These are phyloP conservation scores for Leiothrix lutea DNA, from an alignment of 2,113 vertebrate species.

Conservation along the genomic window DNA sequence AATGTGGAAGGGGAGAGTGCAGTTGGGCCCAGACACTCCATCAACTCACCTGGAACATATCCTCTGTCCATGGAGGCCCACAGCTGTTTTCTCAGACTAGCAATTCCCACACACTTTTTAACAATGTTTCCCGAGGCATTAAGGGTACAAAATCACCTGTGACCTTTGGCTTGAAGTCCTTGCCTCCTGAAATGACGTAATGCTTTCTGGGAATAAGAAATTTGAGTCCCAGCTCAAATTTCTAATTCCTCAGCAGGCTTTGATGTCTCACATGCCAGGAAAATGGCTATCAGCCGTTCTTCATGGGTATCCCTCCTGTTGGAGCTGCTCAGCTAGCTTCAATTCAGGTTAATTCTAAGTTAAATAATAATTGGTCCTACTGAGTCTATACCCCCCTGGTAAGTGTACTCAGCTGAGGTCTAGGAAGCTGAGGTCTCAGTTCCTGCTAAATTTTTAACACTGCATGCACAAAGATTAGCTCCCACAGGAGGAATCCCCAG, in stretches of 20 bases:
- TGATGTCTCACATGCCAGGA: background rate
- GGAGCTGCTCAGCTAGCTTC: background rate
- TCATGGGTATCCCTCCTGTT: background rate
- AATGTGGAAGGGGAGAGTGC: background rate
- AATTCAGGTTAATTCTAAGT: background rate
- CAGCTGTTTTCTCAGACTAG: background rate
- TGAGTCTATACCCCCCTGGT: background rate
- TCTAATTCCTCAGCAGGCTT: background rate
- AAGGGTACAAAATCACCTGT: background rate
- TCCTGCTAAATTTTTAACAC: constrained; percentile 47
- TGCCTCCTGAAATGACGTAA: background rate
- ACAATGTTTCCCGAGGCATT: background rate
- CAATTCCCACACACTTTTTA: background rate
- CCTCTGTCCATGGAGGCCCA: background rate
- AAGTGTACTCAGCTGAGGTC: background rate
- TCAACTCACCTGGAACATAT: background rate
- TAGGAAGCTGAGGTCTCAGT: constrained; percentile 10
- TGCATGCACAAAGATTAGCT: constrained; percentile 1
- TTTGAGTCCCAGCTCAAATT: background rate
- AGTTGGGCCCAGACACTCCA: background rate
- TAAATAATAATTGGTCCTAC: background rate
- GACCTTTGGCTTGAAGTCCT: background rate
- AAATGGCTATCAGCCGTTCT: background rate
- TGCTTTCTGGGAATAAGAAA: background rate
- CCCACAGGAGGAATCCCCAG: constrained; percentile 28